Evolutionary conservation across 2,113 vertebrate species (phyloP), one percentile per base, ranked within the genome.

Genomic region (Pantherophis guttatus): DNA sequence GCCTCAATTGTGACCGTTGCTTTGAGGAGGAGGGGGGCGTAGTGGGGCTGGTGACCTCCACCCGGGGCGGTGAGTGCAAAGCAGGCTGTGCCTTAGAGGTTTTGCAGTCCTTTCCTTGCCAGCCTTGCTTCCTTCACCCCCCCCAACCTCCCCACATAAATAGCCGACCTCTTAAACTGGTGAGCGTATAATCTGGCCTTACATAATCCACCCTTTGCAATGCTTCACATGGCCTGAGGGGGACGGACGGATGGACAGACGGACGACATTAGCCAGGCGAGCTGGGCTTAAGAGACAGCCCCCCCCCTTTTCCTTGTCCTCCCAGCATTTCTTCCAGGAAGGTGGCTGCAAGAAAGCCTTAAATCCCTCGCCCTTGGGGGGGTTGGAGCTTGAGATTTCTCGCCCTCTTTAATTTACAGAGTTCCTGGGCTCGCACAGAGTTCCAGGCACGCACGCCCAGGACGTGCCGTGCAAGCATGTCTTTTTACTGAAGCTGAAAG

Each of bases 151-250:
- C 29, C 26, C 26, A 8, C 23, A 62, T 26, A 62, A 62, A 97
- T 94, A 97, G 10, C 96, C 96, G 95, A 89, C 94, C 95, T 97
- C 96, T 95, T 96, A 95, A 95, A 44, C 93, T 97, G 94, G 94
- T 97, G 97, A 97, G 96, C 95, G 94, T 44, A 44, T 44, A 44
- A 44, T 44, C 39, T 44, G 39, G 39, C 39, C 39, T 44, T 44
- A 44, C 39, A 44, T 44, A 44, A 44, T 44, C 39, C 39, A 44
- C 39, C 39, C 39, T 44, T 44, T 44, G 39, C 39, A 44, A 44
- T 44, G 39, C 39, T 44, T 44, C 39, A 44, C 39, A 3, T 44
- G 39, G 39, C 39, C 39, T 44, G 3, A 62, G 24, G 1, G n/a
- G 21, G 65, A 55, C 13, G 5, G 19, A 48, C 48, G 48, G 48